These are phyloP conservation scores for Ommatoiulus sabulosus DNA, from an alignment of 2,888 invertebrate genomes.

Conservation along the genomic window DNA sequence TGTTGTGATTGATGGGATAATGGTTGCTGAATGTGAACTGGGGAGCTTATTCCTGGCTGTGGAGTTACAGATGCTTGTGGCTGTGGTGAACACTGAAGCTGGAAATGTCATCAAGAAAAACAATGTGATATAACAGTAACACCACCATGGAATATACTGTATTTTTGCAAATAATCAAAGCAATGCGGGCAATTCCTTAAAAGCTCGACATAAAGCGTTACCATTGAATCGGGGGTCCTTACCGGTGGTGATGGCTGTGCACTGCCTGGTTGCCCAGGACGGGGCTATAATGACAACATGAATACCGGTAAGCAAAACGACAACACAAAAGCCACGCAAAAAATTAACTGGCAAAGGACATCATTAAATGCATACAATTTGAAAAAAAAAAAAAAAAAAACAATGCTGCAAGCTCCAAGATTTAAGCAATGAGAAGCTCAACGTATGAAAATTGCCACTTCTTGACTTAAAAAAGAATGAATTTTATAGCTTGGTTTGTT, in stretches of 20 bases:
- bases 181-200: background rate
- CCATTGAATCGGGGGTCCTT: constrained; percentile 56
- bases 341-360: background rate
- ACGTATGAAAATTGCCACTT: no score
- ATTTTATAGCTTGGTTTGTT: no score
- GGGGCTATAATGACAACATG: constrained; percentile 41
- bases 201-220: background rate
- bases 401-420: background rate
- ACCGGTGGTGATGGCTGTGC: constrained; percentile 55
- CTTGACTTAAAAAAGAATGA: no score
- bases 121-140: background rate
- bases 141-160: background rate
- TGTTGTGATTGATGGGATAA: constrained; percentile 59
- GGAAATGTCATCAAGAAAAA: background rate
- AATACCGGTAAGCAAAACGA: background rate
- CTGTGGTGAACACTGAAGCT: constrained; percentile 57
- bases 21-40: constrained; percentile 59
- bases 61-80: constrained; percentile 48
- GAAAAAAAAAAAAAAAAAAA: background rate
- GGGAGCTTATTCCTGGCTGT: constrained; percentile 60
- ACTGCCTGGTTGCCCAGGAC: constrained; percentile 47
- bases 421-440: no score
- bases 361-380: background rate
- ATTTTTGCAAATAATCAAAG: background rate
- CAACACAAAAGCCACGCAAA: constrained; percentile 4